Evolutionary conservation across 2,113 vertebrate species (phyloP).

Genomic region (Porphyrio hochstetteri): DNA sequence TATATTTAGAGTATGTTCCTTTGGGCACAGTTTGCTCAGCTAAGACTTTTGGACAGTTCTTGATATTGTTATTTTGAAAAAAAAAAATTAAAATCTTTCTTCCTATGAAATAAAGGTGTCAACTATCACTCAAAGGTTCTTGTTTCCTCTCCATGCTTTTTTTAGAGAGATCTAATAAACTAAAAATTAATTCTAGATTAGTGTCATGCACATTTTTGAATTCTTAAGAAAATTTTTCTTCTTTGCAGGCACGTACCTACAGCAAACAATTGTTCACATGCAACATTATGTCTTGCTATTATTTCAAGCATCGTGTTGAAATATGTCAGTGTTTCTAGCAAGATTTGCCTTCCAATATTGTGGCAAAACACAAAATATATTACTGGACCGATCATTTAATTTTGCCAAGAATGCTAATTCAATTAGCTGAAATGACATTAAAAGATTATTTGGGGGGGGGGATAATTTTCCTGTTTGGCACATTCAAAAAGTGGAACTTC

Average conservation of each 20-base stretch:
- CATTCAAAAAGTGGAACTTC: background rate
- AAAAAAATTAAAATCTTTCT: background rate
- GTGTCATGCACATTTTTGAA: background rate
- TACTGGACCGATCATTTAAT: background rate
- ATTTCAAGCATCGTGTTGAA: background rate
- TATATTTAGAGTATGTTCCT: background rate
- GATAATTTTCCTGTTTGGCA: background rate
- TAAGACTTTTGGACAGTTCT: background rate
- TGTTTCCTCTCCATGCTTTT: background rate
- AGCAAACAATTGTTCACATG: background rate
- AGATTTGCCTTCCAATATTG: background rate
- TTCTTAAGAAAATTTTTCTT: background rate
- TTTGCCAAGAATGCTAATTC: background rate
- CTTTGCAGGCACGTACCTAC: background rate
- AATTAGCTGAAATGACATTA: background rate
- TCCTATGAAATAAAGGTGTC: background rate
- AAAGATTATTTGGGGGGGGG: background rate
- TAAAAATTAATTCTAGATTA: background rate
- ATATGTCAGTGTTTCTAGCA: background rate
- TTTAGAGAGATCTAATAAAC: background rate
- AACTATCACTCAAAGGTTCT: background rate
- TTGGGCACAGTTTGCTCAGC: background rate
- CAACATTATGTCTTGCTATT: background rate
- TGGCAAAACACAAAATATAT: background rate
- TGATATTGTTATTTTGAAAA: background rate